phyloP scores from a whole-genome alignment of 2,888 invertebrate species.

The Diaprepes abbreviatus region DNA sequence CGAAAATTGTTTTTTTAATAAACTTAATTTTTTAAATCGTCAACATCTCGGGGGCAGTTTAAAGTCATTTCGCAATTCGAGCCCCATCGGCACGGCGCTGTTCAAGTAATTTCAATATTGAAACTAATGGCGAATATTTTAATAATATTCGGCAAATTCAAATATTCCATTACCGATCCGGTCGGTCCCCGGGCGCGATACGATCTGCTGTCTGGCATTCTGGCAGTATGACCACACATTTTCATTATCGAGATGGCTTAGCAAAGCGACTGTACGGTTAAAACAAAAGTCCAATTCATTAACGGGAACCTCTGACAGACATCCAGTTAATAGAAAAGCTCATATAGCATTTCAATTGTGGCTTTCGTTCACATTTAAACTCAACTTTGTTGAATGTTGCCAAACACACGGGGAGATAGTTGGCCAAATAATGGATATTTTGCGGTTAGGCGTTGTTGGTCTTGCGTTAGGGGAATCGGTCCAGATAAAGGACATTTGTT shows the following conservation, averaged over 20 bases:
- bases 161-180: constrained; percentile 28
- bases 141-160: neutral
- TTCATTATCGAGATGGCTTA: constrained; percentile 38
- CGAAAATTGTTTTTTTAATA: too few species aligned
- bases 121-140: neutral
- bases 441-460: constrained; percentile 14
- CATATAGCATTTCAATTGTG: constrained; percentile 41
- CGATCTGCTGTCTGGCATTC: constrained; percentile 20
- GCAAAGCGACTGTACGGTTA: constrained; percentile 16
- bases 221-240: constrained; percentile 22
- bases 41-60: too few species aligned
- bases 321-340: constrained; percentile 42
- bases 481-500: neutral
- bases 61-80: too few species aligned
- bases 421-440: constrained; percentile 29
- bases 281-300: constrained; percentile 43
- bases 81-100: too few species aligned
- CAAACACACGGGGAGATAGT: constrained; percentile 41
- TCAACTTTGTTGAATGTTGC: constrained; percentile 38
- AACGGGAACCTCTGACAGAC: constrained; percentile 35
- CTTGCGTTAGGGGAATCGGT: neutral
- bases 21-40: too few species aligned
- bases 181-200: constrained; percentile 17
- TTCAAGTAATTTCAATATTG: neutral
- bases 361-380: constrained; percentile 40